Evolutionary conservation across 2,113 vertebrate species (phyloP).

Genomic region (Callipepla squamata): DNA sequence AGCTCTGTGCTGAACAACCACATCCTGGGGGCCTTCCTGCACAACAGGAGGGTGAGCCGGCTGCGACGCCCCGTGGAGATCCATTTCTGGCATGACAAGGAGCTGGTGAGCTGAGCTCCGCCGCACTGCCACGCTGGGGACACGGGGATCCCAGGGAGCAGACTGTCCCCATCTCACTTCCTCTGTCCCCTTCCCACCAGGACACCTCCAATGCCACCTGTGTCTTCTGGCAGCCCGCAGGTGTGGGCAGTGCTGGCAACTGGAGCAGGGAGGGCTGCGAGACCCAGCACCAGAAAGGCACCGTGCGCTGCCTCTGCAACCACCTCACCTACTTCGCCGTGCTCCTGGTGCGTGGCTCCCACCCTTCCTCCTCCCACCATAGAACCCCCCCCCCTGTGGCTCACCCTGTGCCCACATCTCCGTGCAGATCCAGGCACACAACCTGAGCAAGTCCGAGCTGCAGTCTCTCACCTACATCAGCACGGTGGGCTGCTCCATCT

Average conservation of each 20-base stretch:
- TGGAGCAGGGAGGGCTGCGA: neutral
- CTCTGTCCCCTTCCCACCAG: neutral
- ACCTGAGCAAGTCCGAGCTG: neutral
- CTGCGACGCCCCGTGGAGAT: neutral
- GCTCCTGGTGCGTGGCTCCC: neutral
- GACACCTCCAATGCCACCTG: neutral
- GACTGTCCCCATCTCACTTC: neutral
- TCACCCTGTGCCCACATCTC: neutral
- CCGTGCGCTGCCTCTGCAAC: neutral
- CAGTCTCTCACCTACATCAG: neutral
- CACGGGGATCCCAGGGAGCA: too few relatives aligned
- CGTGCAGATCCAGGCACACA: accelerated
- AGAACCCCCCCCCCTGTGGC: too few relatives aligned
- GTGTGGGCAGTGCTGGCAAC: accelerated
- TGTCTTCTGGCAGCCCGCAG: neutral
- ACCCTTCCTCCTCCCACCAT: neutral
- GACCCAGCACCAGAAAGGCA: neutral
- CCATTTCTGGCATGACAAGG: neutral
- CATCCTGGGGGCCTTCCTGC: neutral
- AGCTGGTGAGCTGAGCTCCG: neutral
- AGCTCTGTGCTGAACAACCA: neutral
- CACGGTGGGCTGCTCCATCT: neutral
- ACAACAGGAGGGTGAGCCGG: accelerated
- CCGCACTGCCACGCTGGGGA: accelerated
- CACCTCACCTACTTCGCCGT: slow-evolving; percentile 5